A percentile compares a stretch with the other conserved stretches of the same genome.
phyloP scores from a whole-genome alignment of 2,888 invertebrate species.

The Eledone cirrhosa region DNA sequence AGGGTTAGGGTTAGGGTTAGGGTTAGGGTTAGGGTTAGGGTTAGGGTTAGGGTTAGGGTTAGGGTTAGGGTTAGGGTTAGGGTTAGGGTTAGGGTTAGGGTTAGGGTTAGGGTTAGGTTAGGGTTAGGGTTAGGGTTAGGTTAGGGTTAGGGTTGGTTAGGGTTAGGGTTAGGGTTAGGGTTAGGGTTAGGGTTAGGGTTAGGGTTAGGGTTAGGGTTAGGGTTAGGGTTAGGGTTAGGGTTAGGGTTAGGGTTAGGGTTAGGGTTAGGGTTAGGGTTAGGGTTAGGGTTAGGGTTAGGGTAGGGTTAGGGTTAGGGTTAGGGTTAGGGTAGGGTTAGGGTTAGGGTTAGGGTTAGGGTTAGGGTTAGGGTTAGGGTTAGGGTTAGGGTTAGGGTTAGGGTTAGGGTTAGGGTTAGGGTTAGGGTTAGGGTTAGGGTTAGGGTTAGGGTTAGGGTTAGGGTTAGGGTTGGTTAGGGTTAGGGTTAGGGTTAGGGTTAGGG shows the following conservation, averaged over 20 bases:
- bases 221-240: constrained; percentile 21
- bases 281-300: no score
- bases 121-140: no score
- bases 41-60: neutral
- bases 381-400: constrained; percentile 28
- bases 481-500: neutral
- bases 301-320: no score
- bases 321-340: no score
- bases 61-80: neutral
- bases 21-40: constrained; percentile 12
- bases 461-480: constrained; percentile 18
- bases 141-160: no score
- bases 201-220: neutral
- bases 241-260: constrained; percentile 30
- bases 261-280: constrained; percentile 29
- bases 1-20: no score
- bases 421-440: constrained; percentile 15
- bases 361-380: constrained; percentile 29
- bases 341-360: constrained; percentile 30
- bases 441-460: constrained; percentile 18
- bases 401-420: constrained; percentile 17
- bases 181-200: neutral
- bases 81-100: constrained; percentile 21
- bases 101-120: no score
- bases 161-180: constrained; percentile 16